Base-by-base conservation (phyloP, 2,113 vertebrate species). In the Nycticorax nycticorax region DNA sequence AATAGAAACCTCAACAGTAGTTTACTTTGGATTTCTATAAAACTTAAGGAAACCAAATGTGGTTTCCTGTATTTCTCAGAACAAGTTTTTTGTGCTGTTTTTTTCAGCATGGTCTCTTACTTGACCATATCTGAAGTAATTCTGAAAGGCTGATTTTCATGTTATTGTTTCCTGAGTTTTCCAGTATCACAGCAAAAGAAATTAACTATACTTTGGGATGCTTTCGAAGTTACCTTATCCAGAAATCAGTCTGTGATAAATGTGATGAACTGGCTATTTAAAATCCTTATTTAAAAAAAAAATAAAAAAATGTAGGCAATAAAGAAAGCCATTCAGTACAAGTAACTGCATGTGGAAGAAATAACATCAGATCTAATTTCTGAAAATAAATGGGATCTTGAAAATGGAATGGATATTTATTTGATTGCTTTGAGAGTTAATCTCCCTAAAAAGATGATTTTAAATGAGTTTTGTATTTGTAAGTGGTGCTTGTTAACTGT, bases 401-500 rank as follows among this genome's bases (percentile, higher is more conserved):
- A 85, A 96, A 85, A 73, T 60, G 7, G 48, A 82, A 45, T 79
- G 66, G 77, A 73, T 82, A 45, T 87, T 93, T 95, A 71, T 89
- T 91, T 89, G 81, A 82, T 94, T 93, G 47, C 89, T 81, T 86
- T 91, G 60, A 93, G 86, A 87, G 26, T 72, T 95, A 57, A 21
- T 27, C 24, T 95, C 53, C 53, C 41, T 87, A 89, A 88, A 92
- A 96, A 79, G 22, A 19, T 89, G 74, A 79, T 87, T 87, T 85
- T 33, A 64, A 87, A 63, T 78, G 18, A 87, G 22, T 63, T 89
- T 75, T 89, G 23, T 89, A 33, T 95, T 87, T 94, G 21, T 84
- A 91, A 85, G 39, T 74, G 53, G 41, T 74, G 14, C 27, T 81
- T 91, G 7, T 81, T 85, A 91, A 81, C 73, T 85, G 62, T 89